Evolutionary conservation across 2,113 vertebrate species (phyloP).

Genomic region (Furnarius figulus): DNA sequence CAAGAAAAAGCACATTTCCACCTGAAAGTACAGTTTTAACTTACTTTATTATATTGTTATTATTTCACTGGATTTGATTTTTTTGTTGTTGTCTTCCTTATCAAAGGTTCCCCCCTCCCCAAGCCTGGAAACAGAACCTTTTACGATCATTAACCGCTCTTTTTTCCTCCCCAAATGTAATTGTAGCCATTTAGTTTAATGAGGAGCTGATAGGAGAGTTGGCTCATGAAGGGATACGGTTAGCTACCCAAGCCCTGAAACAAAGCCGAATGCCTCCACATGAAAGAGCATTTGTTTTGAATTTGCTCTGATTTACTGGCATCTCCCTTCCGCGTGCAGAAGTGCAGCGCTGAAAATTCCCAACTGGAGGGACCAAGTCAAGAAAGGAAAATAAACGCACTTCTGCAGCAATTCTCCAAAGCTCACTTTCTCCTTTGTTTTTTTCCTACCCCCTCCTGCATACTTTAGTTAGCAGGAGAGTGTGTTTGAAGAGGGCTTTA

Average conservation of each 20-base stretch:
- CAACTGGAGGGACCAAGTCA: slow-evolving; percentile 62
- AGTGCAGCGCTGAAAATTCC: slow-evolving; percentile 65
- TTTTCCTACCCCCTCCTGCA: neutral
- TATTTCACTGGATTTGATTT: neutral
- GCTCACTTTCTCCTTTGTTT: neutral
- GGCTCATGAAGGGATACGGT: slow-evolving; percentile 56
- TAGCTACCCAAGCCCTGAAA: slow-evolving; percentile 62
- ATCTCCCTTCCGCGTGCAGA: slow-evolving; percentile 23
- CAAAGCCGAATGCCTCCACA: slow-evolving; percentile 63
- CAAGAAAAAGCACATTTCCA: neutral
- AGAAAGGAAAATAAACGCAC: slow-evolving; percentile 61
- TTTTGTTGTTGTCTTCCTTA: neutral
- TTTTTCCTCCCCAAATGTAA: slow-evolving; percentile 51
- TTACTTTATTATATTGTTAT: neutral
- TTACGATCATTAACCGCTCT: slow-evolving; percentile 7
- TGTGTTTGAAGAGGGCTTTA: slow-evolving; percentile 28
- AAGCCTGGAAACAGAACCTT: slow-evolving; percentile 27
- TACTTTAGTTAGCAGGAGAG: neutral
- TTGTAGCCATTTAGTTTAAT: slow-evolving; percentile 65
- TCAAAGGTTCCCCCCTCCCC: neutral
- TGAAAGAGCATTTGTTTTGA: slow-evolving; percentile 83
- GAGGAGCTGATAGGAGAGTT: slow-evolving; percentile 63
- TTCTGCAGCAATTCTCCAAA: slow-evolving; percentile 26
- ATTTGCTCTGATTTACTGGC: slow-evolving; percentile 80
- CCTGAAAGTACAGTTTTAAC: neutral